Evolutionary conservation across 2,797 vertebrate species (phyloP), one percentile per base, ranked within the genome.

Genomic region (Corythornis leucogaster): DNA sequence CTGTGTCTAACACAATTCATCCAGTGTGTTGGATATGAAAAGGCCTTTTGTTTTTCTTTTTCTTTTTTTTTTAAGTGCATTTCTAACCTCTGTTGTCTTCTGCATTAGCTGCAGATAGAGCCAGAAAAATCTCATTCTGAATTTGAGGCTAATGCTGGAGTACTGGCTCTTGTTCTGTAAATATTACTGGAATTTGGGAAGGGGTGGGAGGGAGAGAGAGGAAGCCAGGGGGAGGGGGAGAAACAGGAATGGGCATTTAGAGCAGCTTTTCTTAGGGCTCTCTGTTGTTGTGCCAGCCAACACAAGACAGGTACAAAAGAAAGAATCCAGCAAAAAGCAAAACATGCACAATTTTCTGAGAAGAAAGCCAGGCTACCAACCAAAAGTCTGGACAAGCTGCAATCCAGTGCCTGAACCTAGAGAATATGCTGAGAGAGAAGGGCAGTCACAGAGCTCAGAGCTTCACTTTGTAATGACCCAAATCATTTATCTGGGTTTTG

Each of bases 101-200:
- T 69, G 22, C 70, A 85, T 68, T 63, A 93, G 57, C 15, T 67
- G 38, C 45, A 74, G 85, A 84, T 2, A 89, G 25, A 90, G 83
- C 87, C 85, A 96, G 89, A 94, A 96, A 90, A 92, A 91, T 74
- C 87, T 87, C 59, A 94, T 79, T 88, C 89, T 94, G 38, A 84
- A 74, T 77, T 61, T 79, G 70, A 91, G 70, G 66, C 85, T 88
- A 79, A 95, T 70, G 78, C 57, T 82, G 43, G 71, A 94, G 75
- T 74, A 80, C 33, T 80, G 71, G 68, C 85, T 92, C 75, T 74
- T 76, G 38, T 81, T 89, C 89, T 70, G 64, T 64, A 95, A 94
- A 93, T 92, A 92, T 85, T 93, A 85, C 90, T 73, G 76, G 71
- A 71, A 93, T 94, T 87, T 79, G 31, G 77, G 71, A 79, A n/a